Conservation (phyloP, 2,888 invertebrate species). For the Nomada fucata region DNA sequence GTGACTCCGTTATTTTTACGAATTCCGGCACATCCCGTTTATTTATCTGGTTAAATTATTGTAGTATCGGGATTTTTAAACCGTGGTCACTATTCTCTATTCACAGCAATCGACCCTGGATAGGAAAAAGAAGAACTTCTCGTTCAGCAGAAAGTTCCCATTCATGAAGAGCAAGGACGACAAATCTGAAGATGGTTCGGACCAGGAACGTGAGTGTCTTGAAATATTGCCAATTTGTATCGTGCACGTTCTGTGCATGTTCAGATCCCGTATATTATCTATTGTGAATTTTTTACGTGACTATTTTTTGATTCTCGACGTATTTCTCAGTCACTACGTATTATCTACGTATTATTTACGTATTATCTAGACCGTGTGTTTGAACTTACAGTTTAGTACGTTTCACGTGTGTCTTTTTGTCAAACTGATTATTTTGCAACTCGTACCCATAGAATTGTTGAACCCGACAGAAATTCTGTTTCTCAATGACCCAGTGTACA, state of each 20-base stretch:
- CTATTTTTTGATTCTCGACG: slow-evolving; percentile 54
- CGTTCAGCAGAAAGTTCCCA: slow-evolving; percentile 98
- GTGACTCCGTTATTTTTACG: too few species aligned
- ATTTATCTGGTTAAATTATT: too few species aligned
- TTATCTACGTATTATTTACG: slow-evolving; percentile 21
- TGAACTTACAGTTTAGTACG: slow-evolving; percentile 31
- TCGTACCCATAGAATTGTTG: neutral
- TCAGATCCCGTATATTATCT: slow-evolving; percentile 63
- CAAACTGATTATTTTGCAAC: neutral
- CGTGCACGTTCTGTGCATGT: slow-evolving; percentile 81
- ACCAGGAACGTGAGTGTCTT: slow-evolving; percentile 96
- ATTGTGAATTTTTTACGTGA: slow-evolving; percentile 69
- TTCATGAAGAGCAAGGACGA: slow-evolving; percentile 99
- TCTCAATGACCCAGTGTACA: slow-evolving; percentile 1
- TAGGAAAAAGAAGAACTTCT: slow-evolving; percentile 99
- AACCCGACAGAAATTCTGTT: neutral
- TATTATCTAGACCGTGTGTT: slow-evolving; percentile 48
- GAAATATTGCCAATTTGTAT: slow-evolving; percentile 40
- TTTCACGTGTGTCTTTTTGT: slow-evolving; percentile 27
- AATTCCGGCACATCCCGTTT: too few species aligned
- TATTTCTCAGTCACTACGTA: slow-evolving; percentile 56
- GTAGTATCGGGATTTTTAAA: neutral
- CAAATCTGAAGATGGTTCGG: slow-evolving; percentile 98
- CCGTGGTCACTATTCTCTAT: neutral
- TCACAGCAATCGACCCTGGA: slow-evolving; percentile 95